Percentiles rank a stretch among this genome's conserved stretches.
Conservation (phyloP, 2,888 invertebrate genomes). For the Orthosia incerta region DNA sequence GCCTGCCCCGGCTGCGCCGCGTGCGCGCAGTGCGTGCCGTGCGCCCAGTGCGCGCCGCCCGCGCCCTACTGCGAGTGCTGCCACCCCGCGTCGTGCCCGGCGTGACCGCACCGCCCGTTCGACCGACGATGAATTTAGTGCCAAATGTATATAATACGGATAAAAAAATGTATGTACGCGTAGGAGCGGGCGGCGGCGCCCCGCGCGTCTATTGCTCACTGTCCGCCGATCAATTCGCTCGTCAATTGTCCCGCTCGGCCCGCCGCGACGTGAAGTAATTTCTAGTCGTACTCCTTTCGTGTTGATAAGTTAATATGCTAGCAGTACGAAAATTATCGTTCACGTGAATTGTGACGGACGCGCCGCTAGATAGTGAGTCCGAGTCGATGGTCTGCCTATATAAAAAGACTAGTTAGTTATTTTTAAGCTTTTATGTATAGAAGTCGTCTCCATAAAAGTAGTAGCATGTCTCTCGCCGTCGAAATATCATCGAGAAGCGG, state of each 20-base stretch:
- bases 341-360: constrained; percentile 75
- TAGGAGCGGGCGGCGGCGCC: constrained; percentile 67
- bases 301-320: constrained; percentile 87
- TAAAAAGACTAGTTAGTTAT: constrained; percentile 88
- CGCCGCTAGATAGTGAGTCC: constrained; percentile 76
- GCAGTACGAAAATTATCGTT: constrained; percentile 89
- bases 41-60: constrained; percentile 79
- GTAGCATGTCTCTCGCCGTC: constrained; percentile 83
- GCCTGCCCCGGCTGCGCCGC: constrained; percentile 86
- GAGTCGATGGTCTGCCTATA: constrained; percentile 85
- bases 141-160: constrained; percentile 89
- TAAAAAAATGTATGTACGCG: constrained; percentile 71
- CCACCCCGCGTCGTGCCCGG: constrained; percentile 82
- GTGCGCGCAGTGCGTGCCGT: constrained; percentile 84
- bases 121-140: constrained; percentile 81
- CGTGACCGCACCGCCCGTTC: constrained; percentile 69
- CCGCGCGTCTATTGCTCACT: constrained; percentile 80
- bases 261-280: constrained; percentile 78
- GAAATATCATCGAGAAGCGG: constrained; percentile 61
- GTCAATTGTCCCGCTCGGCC: constrained; percentile 75
- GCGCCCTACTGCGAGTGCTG: constrained; percentile 81
- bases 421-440: constrained; percentile 86
- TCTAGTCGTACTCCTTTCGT: constrained; percentile 89
- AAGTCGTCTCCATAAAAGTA: constrained; percentile 82
- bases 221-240: constrained; percentile 79